These are phyloP conservation scores for Halisarca cf. caerulea DNA, from an alignment of 37 sponge, comb jelly and placozoan genomes.

Conservation along the genomic window DNA sequence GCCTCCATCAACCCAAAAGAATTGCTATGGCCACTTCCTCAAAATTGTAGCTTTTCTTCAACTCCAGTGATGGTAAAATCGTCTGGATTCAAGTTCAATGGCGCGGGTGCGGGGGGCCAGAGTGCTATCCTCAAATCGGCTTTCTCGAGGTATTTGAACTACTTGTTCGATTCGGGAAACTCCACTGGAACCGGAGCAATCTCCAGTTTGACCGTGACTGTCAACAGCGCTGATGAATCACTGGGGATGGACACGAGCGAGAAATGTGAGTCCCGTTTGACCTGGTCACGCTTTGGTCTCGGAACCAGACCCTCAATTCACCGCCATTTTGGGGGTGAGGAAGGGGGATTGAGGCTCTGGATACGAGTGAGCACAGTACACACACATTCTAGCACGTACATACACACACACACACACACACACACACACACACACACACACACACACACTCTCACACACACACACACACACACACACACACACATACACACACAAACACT, in stretches of 20 bases:
- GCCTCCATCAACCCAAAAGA: not conserved
- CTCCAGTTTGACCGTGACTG: constrained; percentile 32
- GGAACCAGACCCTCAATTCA: too few relatives aligned
- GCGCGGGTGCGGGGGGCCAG: not conserved
- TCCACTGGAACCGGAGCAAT: not conserved
- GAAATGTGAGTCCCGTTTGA: constrained; percentile 72
- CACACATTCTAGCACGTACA: too few relatives aligned
- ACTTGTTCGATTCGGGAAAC: not conserved
- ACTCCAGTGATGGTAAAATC: not conserved
- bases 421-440: too few relatives aligned
- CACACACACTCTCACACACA: too few relatives aligned
- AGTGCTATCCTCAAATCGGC: not conserved
- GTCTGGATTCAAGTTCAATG: not conserved
- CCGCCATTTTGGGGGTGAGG: too few relatives aligned
- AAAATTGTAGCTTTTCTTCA: not conserved
- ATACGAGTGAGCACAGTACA: too few relatives aligned
- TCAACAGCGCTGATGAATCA: constrained; percentile 35
- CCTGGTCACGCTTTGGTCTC: too few relatives aligned
- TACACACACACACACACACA: too few relatives aligned
- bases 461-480: too few relatives aligned
- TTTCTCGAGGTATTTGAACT: not conserved
- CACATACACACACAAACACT: too few relatives aligned
- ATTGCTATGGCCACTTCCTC: constrained; percentile 12
- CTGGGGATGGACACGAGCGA: constrained; percentile 58
- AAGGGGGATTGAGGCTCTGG: too few relatives aligned